Base-by-base conservation (phyloP, 2,888 invertebrate species). In the Arrhopalites spinosus region DNA sequence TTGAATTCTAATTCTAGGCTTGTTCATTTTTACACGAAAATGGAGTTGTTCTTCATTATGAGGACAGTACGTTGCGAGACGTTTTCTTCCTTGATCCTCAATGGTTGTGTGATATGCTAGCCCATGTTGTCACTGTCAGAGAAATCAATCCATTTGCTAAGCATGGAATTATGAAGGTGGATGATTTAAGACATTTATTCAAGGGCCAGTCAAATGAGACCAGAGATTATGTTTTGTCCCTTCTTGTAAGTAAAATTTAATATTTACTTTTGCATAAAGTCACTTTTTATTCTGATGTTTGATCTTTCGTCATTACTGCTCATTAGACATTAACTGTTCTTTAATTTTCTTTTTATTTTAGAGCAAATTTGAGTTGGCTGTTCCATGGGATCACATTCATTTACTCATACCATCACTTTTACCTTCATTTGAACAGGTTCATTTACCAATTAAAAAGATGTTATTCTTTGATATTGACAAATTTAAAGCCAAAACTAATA, bases 11-110 rank as follows among this genome's bases (percentile, higher is more conserved):
- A 53, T 71, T 61, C 1, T 96, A 98, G 85, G 99, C 98, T 0
- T 97, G 98, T 0, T 90, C 96, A 85, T 99, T 99, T 86, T 88
- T 99, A 0, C 98, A 99, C 85, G 99, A 99, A 84, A 98, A 98
- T 86, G 98, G 95, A 47, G 95, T 98, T 1, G 87, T 98, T 11
- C 88, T 98, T 1, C 96, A 96, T 85, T 96, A 96, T 84, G 96
- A 96, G 83, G 97, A 97, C 85, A 95, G 96, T 0, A 94, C 95
- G 0, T 87, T 97, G 1, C 93, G 95, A 84, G 97, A 98, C 86
- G 88, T 97, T 69, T 98, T 97, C 86, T 99, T 99, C 86, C 87
- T 99, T 63, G 94, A 97, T 86, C 98, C 98, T 0, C 98, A 99
- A 85, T 99, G 98, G 98, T 88, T 99, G 59, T 98, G 98, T 86